Base-by-base conservation (phyloP, 64 coral and sea anemone genomes). In the Hydrozoanthus tunicans region DNA sequence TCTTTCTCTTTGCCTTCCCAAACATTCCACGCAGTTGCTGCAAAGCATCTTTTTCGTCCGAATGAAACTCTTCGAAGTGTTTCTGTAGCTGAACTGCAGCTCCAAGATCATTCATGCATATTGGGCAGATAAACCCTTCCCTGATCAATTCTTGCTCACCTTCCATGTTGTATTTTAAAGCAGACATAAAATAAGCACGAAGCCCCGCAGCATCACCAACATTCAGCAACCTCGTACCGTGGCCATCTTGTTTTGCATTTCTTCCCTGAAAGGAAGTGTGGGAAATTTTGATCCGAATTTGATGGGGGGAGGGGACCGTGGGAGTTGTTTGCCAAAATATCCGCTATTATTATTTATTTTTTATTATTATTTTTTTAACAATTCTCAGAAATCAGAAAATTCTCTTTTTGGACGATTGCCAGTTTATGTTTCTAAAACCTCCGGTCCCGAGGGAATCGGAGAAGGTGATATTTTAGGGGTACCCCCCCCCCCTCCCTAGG, bases 21-120 rank as follows among this genome's bases (percentile, higher is more conserved):
- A 98, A 98, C 91, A 94, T 93, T 89, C 93, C 96, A 10, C 93
- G 93, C 7, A 98, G 65, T 61, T 94, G 96, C 60, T 92, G 96
- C 43, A 98, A 86, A n/a, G 96, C 32, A 43, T 98, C 96, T 69
- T 93, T 94, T 1, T 98, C 96, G 32, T 94, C 91, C 3, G 93
- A 94, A 92, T 98, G 96, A 78, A 69, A 55, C 3, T 98, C 96
- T 68, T 98, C 96, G 55, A 98, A 98, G 92, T 98, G 96, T 55
- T 90, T 90, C 61, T 92, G 90, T 14, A 98, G 91, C 43, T 90
- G 79, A 59, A 89, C 59, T 11, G 96, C 89, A 26, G 82, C 73
- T 4, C 81, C 90, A 14, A 98, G 80, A 89, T 98, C 96, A 62
- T 98, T 98, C 86, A 94, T 90, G 51, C 96, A 98, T 43, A 94